A percentile compares a stretch with the other conserved stretches of the same genome.
Conservation (phyloP, 2,113 vertebrate genomes). For the Ptyas mucosa region DNA sequence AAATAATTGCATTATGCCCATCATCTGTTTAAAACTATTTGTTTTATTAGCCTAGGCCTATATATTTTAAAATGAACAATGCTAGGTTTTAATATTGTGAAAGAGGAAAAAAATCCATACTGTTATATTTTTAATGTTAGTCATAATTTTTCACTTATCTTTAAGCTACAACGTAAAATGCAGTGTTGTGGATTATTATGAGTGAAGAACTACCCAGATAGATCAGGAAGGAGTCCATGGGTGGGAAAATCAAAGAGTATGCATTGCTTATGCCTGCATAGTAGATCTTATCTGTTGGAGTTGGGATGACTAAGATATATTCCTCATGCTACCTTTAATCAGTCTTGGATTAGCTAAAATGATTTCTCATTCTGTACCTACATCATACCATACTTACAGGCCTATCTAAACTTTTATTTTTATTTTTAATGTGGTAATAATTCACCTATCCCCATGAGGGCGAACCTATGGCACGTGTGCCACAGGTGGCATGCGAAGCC, state of each 20-base stretch:
- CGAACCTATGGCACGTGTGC: too few relatives aligned
- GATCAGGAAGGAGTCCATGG: not conserved
- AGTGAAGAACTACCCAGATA: not conserved
- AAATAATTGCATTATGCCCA: not conserved
- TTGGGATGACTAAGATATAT: not conserved
- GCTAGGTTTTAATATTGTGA: not conserved
- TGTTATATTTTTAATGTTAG: not conserved
- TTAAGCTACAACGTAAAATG: not conserved
- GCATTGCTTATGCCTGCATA: not conserved
- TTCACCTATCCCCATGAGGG: not conserved
- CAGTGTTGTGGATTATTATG: not conserved
- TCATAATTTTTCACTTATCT: not conserved
- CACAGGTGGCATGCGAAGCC: too few relatives aligned
- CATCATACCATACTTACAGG: not conserved
- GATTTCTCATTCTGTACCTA: not conserved
- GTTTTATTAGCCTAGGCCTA: not conserved
- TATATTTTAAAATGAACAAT: not conserved
- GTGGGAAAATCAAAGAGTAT: not conserved
- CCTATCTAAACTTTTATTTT: not conserved
- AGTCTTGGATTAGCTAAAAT: not conserved
- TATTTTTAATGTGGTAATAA: not conserved
- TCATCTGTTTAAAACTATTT: not conserved
- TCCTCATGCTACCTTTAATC: not conserved
- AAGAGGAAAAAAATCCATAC: not conserved
- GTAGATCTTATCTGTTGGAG: not conserved